Base-by-base conservation (phyloP, 2,113 vertebrate genomes). In the Leuciscus idus region DNA sequence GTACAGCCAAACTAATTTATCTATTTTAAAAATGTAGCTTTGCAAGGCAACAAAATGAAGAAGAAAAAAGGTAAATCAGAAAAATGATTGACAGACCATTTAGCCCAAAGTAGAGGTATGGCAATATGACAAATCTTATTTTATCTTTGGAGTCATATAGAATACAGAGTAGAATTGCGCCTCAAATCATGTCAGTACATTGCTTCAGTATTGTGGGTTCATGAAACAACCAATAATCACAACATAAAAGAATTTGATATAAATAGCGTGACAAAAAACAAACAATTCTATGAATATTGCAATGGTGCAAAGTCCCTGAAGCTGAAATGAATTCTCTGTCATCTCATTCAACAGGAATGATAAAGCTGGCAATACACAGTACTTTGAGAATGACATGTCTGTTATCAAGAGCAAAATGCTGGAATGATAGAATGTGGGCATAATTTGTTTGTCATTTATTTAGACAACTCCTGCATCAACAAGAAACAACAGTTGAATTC, bases 371-470 rank as follows among this genome's bases (percentile, higher is more conserved):
- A 15, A 13, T 30, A 13, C 12, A 15, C 3, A 12, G 26, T 52
- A 28, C 39, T 33, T 48, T 15, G 19, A 12, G 10, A 82, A 33
- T 30, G 11, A 36, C 80, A 68, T 28, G 28, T 82, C 80, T 82
- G 62, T 52, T 33, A 36, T 70, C 2, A 11, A 13, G 62, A 33
- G 9, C 28, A 82, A 52, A 82, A 82, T 50, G 26, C 26, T 66
- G 61, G 59, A 2, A 5, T 7, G 43, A 50, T 30, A 68, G 43
- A 66, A 68, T 19, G 26, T 4, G 46, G 28, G 26, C 21, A 52
- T 77, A 9, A 77, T 77, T 77, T 77, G 48, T 77, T 30, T 76
- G 48, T 68, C 43, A 21, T 82, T 82, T 33, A 46, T 43, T n/a
- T 68, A 82, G 62, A 50, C 26, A 66, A 46, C 26, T 81, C 73